phyloP scores from a whole-genome alignment of 2,113 vertebrate genomes.

The Panthera leo region DNA sequence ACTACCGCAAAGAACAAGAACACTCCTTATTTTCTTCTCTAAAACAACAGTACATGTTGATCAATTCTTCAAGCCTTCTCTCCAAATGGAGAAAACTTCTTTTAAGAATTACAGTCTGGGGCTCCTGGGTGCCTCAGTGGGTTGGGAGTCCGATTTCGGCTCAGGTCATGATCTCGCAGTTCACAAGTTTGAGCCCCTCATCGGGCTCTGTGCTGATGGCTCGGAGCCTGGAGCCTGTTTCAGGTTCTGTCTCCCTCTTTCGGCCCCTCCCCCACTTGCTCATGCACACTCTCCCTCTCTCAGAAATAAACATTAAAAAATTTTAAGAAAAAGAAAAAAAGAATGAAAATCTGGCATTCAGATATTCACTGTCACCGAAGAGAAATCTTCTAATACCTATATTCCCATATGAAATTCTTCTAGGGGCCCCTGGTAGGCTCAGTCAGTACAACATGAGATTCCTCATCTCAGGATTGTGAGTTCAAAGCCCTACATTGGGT shows the following conservation, averaged over 20 bases:
- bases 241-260: too few species aligned
- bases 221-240: too few species aligned
- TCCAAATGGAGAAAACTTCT: background rate
- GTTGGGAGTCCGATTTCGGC: too few species aligned
- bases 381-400: background rate
- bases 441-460: background rate
- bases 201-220: too few species aligned
- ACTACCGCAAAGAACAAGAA: background rate
- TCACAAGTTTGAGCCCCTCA: too few species aligned
- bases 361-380: background rate
- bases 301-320: too few species aligned
- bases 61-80: constrained; percentile 7
- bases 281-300: too few species aligned
- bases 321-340: too few species aligned
- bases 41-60: background rate
- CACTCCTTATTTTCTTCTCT: background rate
- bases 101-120: background rate
- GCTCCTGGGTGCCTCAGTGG: too few species aligned
- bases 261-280: too few species aligned
- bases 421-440: background rate
- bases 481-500: background rate
- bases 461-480: too few species aligned
- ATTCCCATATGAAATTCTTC: background rate
- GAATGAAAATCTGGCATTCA: background rate
- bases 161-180: too few species aligned